Conservation (phyloP, 2,888 invertebrate genomes). For the Erebia palarica region DNA sequence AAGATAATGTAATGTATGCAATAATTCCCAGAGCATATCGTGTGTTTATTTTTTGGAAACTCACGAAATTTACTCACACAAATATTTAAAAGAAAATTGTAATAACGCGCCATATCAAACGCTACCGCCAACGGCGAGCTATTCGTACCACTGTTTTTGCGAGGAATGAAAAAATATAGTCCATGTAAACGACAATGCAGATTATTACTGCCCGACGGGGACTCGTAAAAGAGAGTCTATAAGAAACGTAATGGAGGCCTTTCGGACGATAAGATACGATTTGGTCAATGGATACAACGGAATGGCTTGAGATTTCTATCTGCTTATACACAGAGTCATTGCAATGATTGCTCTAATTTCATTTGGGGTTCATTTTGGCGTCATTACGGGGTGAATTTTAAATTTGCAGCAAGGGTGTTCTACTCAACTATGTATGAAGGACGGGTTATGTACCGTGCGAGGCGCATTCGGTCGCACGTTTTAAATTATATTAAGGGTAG, state of each 20-base stretch:
- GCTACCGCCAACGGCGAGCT: slow-evolving; percentile 56
- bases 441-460: slow-evolving; percentile 54
- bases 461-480: slow-evolving; percentile 66
- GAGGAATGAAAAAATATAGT: slow-evolving; percentile 69
- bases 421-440: slow-evolving; percentile 78
- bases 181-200: slow-evolving; percentile 72
- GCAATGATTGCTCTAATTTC: slow-evolving; percentile 64
- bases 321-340: slow-evolving; percentile 45
- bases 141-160: slow-evolving; percentile 54
- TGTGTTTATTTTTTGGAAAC: slow-evolving; percentile 39
- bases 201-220: slow-evolving; percentile 70
- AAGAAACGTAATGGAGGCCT: slow-evolving; percentile 59
- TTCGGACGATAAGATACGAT: slow-evolving; percentile 53
- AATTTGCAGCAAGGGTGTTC: slow-evolving; percentile 63
- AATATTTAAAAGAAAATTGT: slow-evolving; percentile 52
- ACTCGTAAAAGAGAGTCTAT: slow-evolving; percentile 62
- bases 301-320: slow-evolving; percentile 34
- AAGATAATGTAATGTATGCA: slow-evolving; percentile 56
- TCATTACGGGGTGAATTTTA: slow-evolving; percentile 76
- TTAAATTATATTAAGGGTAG: no score
- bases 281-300: slow-evolving; percentile 44
- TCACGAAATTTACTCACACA: no score
- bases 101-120: slow-evolving; percentile 62
- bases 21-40: slow-evolving; percentile 53
- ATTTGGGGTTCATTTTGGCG: slow-evolving; percentile 61